A percentile compares a stretch with the other conserved stretches of the same genome.
These are phyloP conservation scores for Rattus norvegicus DNA, from an alignment of 2,113 vertebrate genomes.

Conservation along the genomic window GRCr8 NC_086030.1:9671001-9671500, in stretches of 20 bases:
- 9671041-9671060: background rate
- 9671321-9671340: background rate
- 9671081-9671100: background rate
- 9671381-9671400: no score
- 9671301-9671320: background rate
- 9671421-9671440: background rate
- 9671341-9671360: background rate
- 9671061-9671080: constrained; percentile 21
- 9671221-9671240: background rate
- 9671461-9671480: background rate
- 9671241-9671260: background rate
- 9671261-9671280: background rate
- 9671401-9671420: background rate
- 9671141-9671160: background rate
- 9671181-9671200: background rate
- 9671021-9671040: background rate
- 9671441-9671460: no score
- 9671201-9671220: background rate
- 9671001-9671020: background rate
- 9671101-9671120: background rate
- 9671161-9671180: background rate
- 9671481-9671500: background rate
- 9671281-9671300: background rate
- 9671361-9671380: no score
- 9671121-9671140: background rate